phyloP scores from a whole-genome alignment of 2,113 vertebrate species.

The Tachysurus vachellii region DNA sequence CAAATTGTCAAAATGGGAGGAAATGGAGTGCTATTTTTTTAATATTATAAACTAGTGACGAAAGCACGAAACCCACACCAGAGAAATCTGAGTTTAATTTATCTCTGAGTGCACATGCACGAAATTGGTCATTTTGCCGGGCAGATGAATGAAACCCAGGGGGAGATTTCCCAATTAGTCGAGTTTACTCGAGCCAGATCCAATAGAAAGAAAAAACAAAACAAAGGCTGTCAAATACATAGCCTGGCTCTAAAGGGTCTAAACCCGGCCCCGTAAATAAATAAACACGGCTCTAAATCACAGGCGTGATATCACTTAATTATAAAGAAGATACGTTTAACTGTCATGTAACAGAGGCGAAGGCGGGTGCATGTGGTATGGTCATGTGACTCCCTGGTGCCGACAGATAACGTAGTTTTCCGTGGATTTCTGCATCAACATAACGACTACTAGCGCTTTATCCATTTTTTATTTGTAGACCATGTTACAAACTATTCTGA shows the following conservation, averaged over 20 bases:
- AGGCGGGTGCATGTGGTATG: too few relatives aligned
- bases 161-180: not conserved
- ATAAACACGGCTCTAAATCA: not conserved
- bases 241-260: not conserved
- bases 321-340: too few relatives aligned
- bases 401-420: too few relatives aligned
- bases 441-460: too few relatives aligned
- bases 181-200: not conserved
- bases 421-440: too few relatives aligned
- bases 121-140: not conserved
- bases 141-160: slow-evolving; percentile 4
- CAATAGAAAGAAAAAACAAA: not conserved
- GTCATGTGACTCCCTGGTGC: too few relatives aligned
- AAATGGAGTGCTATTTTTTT: not conserved
- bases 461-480: not conserved
- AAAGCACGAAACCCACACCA: not conserved
- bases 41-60: not conserved
- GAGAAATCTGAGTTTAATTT: not conserved
- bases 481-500: not conserved
- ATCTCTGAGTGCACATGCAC: not conserved
- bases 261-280: not conserved
- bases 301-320: too few relatives aligned
- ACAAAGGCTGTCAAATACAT: not conserved
- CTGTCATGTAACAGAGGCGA: too few relatives aligned
- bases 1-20: not conserved